phyloP scores from a whole-genome alignment of 2,113 vertebrate genomes.

The Isurus oxyrinchus region DNA sequence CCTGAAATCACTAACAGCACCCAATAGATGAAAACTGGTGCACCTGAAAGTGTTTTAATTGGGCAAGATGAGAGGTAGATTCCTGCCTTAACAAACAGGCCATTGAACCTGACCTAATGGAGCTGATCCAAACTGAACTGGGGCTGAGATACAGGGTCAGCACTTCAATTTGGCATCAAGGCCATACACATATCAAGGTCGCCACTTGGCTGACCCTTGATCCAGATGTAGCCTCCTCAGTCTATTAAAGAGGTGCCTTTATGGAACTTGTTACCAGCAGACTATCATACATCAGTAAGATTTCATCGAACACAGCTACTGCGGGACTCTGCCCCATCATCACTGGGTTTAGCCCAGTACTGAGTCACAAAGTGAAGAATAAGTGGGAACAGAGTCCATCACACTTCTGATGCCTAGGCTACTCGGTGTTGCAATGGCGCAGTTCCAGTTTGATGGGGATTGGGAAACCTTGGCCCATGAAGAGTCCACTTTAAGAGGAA shows the following conservation, averaged over 20 bases:
- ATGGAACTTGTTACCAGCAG: neutral
- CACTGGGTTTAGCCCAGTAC: neutral
- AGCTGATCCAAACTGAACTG: neutral
- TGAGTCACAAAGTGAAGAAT: neutral
- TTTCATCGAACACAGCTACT: neutral
- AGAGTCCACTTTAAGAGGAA: neutral
- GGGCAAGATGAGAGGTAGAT: neutral
- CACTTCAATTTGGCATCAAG: neutral
- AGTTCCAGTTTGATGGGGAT: neutral
- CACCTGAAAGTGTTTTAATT: neutral
- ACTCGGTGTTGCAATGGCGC: neutral
- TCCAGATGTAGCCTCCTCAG: neutral
- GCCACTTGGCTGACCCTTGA: neutral
- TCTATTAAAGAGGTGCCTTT: neutral
- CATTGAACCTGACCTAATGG: neutral
- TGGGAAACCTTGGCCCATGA: neutral
- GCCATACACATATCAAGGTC: neutral
- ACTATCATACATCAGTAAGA: neutral
- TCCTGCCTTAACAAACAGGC: neutral
- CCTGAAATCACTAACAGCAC: too few relatives aligned
- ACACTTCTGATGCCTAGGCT: neutral
- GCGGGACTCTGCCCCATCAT: neutral
- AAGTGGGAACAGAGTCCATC: neutral
- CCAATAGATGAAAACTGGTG: neutral
- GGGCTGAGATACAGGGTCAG: neutral